Percentiles rank a stretch among this genome's conserved stretches.
Evolutionary conservation across 53 echinoderm and acorn worm genomes (phyloP).

Genomic region (Luidia sarsii): DNA sequence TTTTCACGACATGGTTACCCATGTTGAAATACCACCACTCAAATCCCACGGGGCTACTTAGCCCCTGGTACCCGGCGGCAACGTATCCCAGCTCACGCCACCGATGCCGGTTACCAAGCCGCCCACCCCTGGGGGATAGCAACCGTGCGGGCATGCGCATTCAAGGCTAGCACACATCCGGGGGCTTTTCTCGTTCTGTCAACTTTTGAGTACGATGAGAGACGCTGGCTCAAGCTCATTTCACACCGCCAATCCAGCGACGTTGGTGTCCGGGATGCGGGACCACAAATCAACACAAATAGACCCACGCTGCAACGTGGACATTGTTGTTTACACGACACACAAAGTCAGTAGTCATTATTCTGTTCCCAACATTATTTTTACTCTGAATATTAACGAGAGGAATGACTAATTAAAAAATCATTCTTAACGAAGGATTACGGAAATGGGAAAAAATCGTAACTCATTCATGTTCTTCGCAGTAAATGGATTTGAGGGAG

Average conservation of each 20-base stretch:
- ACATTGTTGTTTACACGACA: conserved; percentile 14
- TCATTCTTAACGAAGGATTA: too few species aligned
- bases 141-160: conserved; percentile 32
- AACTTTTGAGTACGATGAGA: conserved; percentile 48
- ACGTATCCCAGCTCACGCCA: neutral
- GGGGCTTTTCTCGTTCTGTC: conserved; percentile 53
- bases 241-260: conserved; percentile 24
- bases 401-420: too few species aligned
- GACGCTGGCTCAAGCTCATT: conserved; percentile 49
- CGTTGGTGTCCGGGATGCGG: conserved; percentile 38
- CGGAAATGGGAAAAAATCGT: too few species aligned
- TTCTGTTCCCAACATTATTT: too few species aligned
- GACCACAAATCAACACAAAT: conserved; percentile 23
- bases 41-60: conserved; percentile 51
- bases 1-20: conserved; percentile 38
- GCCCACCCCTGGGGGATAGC: conserved; percentile 7
- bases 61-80: conserved; percentile 30
- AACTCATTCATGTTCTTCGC: too few species aligned
- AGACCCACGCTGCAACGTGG: neutral
- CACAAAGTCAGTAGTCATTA: neutral
- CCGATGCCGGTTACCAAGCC: conserved; percentile 24
- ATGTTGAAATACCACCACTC: conserved; percentile 62
- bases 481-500: too few species aligned
- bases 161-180: conserved; percentile 17
- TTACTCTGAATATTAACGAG: too few species aligned